Conservation (phyloP, 2,113 vertebrate genomes). For the Tychaedon coryphoeus region DNA sequence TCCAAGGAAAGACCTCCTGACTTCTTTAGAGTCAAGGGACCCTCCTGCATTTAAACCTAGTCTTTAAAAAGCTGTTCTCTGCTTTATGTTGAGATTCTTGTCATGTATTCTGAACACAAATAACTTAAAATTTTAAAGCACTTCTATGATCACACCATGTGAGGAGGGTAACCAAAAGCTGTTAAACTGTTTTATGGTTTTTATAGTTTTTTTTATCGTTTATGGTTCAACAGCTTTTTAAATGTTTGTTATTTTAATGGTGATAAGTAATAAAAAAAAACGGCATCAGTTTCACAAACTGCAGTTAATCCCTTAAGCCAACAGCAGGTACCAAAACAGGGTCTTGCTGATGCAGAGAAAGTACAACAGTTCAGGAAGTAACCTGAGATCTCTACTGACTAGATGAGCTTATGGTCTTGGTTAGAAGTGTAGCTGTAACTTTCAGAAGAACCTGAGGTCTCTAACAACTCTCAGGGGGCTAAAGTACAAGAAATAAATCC, state of each 20-base stretch:
- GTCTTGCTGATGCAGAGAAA: not conserved
- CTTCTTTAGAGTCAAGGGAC: not conserved
- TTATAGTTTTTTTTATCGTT: not conserved
- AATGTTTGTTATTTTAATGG: not conserved
- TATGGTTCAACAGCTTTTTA: not conserved
- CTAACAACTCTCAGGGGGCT: not conserved
- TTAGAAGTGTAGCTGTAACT: not conserved
- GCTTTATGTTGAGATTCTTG: not conserved
- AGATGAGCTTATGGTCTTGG: not conserved
- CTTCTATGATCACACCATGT: not conserved
- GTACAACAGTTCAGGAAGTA: not conserved
- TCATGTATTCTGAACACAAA: rapidly evolving
- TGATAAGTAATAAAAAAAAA: not conserved
- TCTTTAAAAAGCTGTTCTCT: not conserved
- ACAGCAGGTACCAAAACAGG: not conserved
- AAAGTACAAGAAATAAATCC: not conserved
- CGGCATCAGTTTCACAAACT: not conserved
- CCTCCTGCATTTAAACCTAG: not conserved
- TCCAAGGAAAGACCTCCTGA: not conserved
- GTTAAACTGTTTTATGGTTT: not conserved
- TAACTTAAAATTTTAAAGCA: not conserved
- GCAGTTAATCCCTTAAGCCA: not conserved
- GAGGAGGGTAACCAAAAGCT: not conserved
- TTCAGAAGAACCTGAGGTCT: not conserved
- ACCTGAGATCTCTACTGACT: not conserved